phyloP scores from a whole-genome alignment of 2,797 vertebrate species.

The Myotis daubentonii region DNA sequence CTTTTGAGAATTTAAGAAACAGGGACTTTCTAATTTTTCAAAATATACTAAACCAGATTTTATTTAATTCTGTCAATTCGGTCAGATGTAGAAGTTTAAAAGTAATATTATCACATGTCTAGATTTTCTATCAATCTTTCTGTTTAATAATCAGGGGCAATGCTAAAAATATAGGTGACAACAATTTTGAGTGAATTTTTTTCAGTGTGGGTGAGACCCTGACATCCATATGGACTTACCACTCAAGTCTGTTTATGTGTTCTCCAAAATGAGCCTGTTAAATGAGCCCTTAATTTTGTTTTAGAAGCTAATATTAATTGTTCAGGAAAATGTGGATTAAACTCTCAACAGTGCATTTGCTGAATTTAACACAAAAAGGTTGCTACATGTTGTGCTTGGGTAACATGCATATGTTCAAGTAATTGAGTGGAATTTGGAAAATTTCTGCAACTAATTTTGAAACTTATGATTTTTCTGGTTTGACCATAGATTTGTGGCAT shows the following conservation, averaged over 20 bases:
- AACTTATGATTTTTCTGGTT: conserved; percentile 38
- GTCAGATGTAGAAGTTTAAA: neutral
- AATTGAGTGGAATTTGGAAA: neutral
- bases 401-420: neutral
- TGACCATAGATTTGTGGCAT: conserved; percentile 1
- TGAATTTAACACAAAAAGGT: conserved; percentile 51
- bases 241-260: neutral
- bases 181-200: conserved; percentile 34
- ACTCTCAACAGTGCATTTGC: conserved; percentile 35
- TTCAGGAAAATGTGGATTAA: conserved; percentile 47
- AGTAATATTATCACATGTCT: neutral
- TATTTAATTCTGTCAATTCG: conserved; percentile 15
- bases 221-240: neutral
- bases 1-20: neutral
- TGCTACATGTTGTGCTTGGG: neutral
- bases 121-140: conserved; percentile 28
- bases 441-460: conserved; percentile 28
- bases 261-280: conserved; percentile 52
- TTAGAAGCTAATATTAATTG: conserved; percentile 61
- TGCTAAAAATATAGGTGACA: conserved; percentile 5
- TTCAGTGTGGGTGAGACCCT: neutral
- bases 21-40: neutral
- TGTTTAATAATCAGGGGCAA: neutral
- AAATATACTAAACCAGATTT: neutral
- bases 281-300: conserved; percentile 65